phyloP scores from a whole-genome alignment of 2,888 invertebrate genomes.

The Corbicula japonica region DNA sequence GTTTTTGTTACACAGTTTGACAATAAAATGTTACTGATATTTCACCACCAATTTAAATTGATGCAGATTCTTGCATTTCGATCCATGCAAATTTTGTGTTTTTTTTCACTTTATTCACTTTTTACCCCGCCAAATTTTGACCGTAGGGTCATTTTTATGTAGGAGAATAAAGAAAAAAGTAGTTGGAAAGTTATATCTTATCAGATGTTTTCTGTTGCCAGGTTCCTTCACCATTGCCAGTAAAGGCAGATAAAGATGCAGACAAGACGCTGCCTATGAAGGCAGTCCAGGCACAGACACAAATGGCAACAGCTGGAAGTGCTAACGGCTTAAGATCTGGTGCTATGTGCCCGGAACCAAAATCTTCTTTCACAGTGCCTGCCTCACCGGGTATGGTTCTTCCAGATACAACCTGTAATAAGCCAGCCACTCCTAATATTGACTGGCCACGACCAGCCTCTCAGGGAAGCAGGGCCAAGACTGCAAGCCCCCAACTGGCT shows the following conservation, averaged over 20 bases:
- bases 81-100: no score
- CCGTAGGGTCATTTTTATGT: no score
- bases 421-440: conserved; percentile 65
- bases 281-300: conserved; percentile 35
- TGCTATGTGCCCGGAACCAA: conserved; percentile 71
- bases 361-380: conserved; percentile 45
- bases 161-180: no score
- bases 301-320: conserved; percentile 34
- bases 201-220: no score
- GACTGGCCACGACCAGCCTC: conserved; percentile 59
- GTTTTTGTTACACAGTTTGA: no score
- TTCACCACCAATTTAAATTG: no score
- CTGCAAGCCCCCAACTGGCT: conserved; percentile 62
- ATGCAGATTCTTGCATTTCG: no score
- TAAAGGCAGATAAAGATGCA: conserved; percentile 67
- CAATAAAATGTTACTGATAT: no score
- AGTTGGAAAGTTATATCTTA: no score
- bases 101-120: no score
- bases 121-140: no score
- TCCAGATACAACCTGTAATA: no score
- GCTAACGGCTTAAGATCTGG: conserved; percentile 66
- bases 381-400: conserved; percentile 62
- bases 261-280: conserved; percentile 60
- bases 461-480: conserved; percentile 41
- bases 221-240: conserved; percentile 73